These are phyloP conservation scores for Rhyacichthys aspro DNA, from an alignment of 2,797 vertebrate genomes.

Conservation along the genomic window DNA sequence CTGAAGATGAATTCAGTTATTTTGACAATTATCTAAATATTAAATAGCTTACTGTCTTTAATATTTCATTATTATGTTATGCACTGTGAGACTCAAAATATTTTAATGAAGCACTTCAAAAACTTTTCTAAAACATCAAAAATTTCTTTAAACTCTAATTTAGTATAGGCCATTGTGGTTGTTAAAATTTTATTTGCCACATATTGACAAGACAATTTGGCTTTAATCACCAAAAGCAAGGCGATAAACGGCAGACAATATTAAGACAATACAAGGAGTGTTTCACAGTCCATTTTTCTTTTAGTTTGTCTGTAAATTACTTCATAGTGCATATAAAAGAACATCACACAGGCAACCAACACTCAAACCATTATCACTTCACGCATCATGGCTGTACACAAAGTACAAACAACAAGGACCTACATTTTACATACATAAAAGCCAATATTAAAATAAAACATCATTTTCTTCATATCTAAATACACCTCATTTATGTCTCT, in stretches of 20 bases:
- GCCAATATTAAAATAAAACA: constrained; percentile 32
- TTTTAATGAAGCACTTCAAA: too few species aligned
- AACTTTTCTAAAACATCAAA: too few species aligned
- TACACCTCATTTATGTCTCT: constrained; percentile 26
- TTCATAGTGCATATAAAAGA: constrained; percentile 42
- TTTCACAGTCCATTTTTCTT: constrained; percentile 51
- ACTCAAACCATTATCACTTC: constrained; percentile 40
- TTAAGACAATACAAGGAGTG: constrained; percentile 45
- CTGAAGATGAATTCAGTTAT: too few species aligned
- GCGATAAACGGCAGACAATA: constrained; percentile 28
- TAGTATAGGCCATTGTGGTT: neutral
- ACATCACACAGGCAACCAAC: constrained; percentile 37
- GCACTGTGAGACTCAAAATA: too few species aligned
- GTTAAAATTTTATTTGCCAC: constrained; percentile 11
- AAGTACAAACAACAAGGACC: constrained; percentile 34
- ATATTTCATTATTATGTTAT: too few species aligned
- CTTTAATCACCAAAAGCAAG: constrained; percentile 48
- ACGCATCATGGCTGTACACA: constrained; percentile 34
- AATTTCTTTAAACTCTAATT: too few species aligned
- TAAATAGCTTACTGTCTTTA: too few species aligned
- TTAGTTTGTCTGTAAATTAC: constrained; percentile 21
- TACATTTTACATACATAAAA: constrained; percentile 29
- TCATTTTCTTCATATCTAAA: constrained; percentile 4
- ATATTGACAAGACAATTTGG: constrained; percentile 19
- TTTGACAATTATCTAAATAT: too few species aligned